Evolutionary conservation across 2,113 vertebrate genomes (phyloP).

Genomic region (Hemicordylus capensis): DNA sequence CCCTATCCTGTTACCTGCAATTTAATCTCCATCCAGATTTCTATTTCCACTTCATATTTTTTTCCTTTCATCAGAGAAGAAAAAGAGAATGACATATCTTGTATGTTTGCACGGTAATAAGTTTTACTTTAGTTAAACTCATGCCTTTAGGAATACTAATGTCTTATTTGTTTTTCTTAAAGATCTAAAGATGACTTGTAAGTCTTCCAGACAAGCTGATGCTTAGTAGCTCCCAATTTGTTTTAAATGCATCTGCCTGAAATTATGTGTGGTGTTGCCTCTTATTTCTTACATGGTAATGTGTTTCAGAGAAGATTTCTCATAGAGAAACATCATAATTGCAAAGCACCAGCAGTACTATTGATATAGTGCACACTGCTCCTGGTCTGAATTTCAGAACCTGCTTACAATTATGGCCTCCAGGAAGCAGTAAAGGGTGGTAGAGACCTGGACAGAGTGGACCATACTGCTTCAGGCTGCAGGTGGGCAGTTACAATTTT

Average conservation of each 20-base stretch:
- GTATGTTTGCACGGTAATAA: constrained; percentile 6
- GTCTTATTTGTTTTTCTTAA: constrained; percentile 49
- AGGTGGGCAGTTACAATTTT: neutral
- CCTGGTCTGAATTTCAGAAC: neutral
- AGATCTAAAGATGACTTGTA: constrained; percentile 34
- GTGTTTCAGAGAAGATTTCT: neutral
- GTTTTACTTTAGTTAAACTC: constrained; percentile 7
- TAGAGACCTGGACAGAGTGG: neutral
- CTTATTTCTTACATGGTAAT: neutral
- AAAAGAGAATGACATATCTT: neutral
- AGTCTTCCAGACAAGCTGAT: constrained; percentile 13
- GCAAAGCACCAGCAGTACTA: neutral
- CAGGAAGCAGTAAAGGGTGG: neutral
- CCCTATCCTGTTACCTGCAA: neutral
- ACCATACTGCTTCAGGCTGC: neutral
- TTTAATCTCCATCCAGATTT: constrained; percentile 29
- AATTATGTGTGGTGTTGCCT: constrained; percentile 29
- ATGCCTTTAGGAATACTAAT: constrained; percentile 35
- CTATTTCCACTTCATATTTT: neutral
- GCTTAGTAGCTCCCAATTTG: constrained; percentile 34
- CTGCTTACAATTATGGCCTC: neutral
- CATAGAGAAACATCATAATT: neutral
- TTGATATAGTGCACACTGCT: neutral
- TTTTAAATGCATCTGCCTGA: constrained; percentile 37
- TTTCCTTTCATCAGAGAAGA: constrained; percentile 28